These are phyloP conservation scores for Protobothrops flavoviridis DNA, from an alignment of 2,113 vertebrate genomes.

Conservation along the genomic window DNA sequence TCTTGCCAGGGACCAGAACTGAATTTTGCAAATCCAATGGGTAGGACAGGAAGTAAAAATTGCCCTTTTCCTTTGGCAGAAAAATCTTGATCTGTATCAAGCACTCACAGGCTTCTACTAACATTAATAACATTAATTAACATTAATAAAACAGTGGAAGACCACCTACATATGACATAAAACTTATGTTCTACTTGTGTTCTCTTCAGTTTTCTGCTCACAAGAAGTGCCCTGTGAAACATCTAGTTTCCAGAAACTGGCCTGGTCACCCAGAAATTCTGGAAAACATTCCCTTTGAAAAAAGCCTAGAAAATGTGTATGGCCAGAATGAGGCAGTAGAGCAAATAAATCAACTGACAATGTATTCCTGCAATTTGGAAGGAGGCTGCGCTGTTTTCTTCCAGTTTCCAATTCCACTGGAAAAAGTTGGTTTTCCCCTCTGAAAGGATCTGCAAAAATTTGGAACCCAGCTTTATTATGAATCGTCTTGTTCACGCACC, in stretches of 20 bases:
- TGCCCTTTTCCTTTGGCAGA: background rate
- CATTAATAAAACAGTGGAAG: background rate
- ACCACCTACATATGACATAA: background rate
- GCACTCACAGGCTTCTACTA: background rate
- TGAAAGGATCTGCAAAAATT: background rate
- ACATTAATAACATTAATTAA: background rate
- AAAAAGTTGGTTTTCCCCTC: background rate
- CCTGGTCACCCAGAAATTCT: background rate
- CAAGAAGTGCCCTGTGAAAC: background rate
- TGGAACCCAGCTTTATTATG: background rate
- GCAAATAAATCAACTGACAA: background rate
- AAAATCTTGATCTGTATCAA: background rate
- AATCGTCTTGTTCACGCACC: background rate
- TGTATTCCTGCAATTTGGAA: background rate
- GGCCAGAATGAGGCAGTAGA: background rate
- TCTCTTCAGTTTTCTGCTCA: background rate
- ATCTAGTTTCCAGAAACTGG: background rate
- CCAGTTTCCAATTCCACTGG: background rate
- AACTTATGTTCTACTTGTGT: background rate
- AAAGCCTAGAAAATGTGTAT: background rate
- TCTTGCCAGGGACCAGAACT: background rate
- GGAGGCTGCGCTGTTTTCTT: background rate
- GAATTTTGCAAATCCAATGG: background rate
- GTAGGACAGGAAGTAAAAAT: background rate
- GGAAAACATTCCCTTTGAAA: background rate